A percentile compares a stretch with the other conserved stretches of the same genome.
phyloP scores from a whole-genome alignment of 2,888 invertebrate species.

The Argyra leucocephala region DNA sequence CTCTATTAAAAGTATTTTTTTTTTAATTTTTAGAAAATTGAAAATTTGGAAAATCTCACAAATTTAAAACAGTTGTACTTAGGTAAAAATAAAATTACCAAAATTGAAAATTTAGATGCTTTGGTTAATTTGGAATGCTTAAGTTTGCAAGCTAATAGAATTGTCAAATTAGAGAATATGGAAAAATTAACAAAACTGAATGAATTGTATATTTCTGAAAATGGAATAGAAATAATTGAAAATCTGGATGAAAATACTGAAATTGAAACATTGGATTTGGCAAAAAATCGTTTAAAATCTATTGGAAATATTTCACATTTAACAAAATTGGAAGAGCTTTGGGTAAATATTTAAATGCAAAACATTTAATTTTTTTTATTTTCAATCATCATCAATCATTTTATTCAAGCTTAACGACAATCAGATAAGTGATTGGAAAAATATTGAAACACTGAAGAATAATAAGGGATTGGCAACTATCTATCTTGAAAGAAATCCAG shows the following conservation, averaged over 20 bases:
- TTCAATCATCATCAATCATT: conserved; percentile 13
- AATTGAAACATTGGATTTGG: conserved; percentile 81
- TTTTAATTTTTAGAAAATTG: conserved; percentile 57
- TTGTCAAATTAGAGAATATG: conserved; percentile 78
- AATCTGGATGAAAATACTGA: conserved; percentile 59
- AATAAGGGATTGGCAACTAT: conserved; percentile 69
- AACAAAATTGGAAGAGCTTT: conserved; percentile 77
- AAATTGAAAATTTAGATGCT: conserved; percentile 70
- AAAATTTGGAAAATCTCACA: conserved; percentile 68
- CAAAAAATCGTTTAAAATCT: conserved; percentile 70
- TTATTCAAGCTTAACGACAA: conserved; percentile 82
- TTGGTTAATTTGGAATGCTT: conserved; percentile 66
- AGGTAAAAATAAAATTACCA: conserved; percentile 90
- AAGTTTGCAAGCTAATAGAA: conserved; percentile 84
- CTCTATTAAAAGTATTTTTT: conserved; percentile 13
- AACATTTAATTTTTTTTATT: conserved; percentile 11
- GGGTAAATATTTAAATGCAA: conserved; percentile 56
- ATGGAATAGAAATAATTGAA: conserved; percentile 74
- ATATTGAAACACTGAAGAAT: conserved; percentile 60
- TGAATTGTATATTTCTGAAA: conserved; percentile 88
- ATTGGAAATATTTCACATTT: conserved; percentile 74
- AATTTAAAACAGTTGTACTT: conserved; percentile 72
- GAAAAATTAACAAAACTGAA: conserved; percentile 62
- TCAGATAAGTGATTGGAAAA: conserved; percentile 72
- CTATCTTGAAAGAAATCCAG: conserved; percentile 89